Conservation (phyloP, 2,888 invertebrate species). For the Malthinus flaveolus region DNA sequence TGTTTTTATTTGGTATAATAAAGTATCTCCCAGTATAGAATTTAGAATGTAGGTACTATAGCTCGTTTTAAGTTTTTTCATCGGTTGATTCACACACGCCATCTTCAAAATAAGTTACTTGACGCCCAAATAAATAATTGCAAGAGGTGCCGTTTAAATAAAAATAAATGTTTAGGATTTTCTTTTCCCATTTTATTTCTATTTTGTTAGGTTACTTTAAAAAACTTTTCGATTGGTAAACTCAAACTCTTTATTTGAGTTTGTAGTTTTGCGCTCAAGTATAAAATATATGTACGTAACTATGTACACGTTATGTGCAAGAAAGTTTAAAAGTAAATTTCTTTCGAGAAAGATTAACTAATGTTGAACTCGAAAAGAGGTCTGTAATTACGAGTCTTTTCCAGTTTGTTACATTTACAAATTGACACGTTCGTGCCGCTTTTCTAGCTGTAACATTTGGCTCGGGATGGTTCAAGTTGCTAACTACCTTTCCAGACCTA, state of each 20-base stretch:
- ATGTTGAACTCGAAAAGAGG: slow-evolving; percentile 38
- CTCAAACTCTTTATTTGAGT: slow-evolving; percentile 14
- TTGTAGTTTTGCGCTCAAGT: slow-evolving; percentile 10
- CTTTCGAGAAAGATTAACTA: slow-evolving; percentile 28
- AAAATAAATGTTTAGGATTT: no score
- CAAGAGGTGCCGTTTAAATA: no score
- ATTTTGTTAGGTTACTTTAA: slow-evolving; percentile 1
- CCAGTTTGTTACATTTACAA: slow-evolving; percentile 53
- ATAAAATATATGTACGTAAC: slow-evolving; percentile 5
- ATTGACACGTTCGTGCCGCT: slow-evolving; percentile 50
- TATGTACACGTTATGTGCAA: slow-evolving; percentile 13
- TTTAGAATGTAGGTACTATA: no score
- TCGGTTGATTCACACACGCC: no score
- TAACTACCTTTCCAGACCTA: slow-evolving; percentile 48
- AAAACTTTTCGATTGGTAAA: slow-evolving; percentile 9
- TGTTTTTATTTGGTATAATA: no score
- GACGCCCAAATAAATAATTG: no score
- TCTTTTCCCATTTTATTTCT: background rate
- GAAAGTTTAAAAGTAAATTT: slow-evolving; percentile 30
- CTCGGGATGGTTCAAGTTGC: slow-evolving; percentile 42
- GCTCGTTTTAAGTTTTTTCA: no score
- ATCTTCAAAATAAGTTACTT: no score
- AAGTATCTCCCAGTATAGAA: no score
- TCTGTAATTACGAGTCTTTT: slow-evolving; percentile 53
- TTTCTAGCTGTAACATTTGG: slow-evolving; percentile 40